Percentiles rank a stretch among this genome's conserved stretches.
Conservation (phyloP, 2,888 invertebrate genomes). For the Hirtodrosophila cameraria region DNA sequence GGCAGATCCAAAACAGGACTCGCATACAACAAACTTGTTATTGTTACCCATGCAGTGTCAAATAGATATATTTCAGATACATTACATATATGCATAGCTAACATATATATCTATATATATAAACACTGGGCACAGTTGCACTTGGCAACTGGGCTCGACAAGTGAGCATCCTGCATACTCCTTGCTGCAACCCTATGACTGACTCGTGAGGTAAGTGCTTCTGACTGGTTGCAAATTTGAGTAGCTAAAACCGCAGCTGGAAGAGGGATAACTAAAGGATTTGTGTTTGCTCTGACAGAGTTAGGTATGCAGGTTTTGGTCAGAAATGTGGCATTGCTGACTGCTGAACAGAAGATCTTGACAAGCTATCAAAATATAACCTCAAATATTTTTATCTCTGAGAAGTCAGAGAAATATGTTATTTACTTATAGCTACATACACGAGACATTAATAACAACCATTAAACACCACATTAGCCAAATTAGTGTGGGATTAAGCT, state of each 20-base stretch:
- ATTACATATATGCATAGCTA: neutral
- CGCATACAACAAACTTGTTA: constrained; percentile 25
- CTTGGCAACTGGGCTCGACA: neutral
- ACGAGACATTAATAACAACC: too few relatives aligned
- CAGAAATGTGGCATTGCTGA: neutral
- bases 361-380: constrained; percentile 5
- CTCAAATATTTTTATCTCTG: neutral
- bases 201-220: constrained; percentile 37
- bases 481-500: too few relatives aligned
- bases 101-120: neutral
- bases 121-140: constrained; percentile 1
- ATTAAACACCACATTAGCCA: too few relatives aligned
- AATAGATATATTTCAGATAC: constrained; percentile 36
- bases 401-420: too few relatives aligned
- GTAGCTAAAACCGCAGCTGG: constrained; percentile 32
- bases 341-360: neutral
- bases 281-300: neutral
- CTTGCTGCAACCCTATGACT: constrained; percentile 8
- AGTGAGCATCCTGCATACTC: constrained; percentile 7
- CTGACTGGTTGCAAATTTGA: constrained; percentile 43
- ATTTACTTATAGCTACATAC: too few relatives aligned
- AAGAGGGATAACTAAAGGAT: constrained; percentile 13
- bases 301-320: constrained; percentile 1
- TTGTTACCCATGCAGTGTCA: constrained; percentile 39
- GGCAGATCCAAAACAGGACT: constrained; percentile 13